phyloP scores from a whole-genome alignment of 1,140 invertebrate genomes.

The Cyclina sinensis region DNA sequence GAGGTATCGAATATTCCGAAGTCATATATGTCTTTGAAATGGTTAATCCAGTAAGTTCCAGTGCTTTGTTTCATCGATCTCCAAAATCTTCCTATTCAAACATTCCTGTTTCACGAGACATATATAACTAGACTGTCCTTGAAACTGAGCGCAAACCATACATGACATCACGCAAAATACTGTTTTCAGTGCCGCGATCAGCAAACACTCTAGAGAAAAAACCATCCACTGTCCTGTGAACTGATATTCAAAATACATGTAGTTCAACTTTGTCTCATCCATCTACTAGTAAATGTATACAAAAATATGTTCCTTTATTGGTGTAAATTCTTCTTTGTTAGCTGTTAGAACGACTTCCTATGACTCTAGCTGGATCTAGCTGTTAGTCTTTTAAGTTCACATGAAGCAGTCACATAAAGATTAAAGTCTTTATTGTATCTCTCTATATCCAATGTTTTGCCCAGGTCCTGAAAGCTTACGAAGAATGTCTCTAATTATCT shows the following conservation, averaged over 20 bases:
- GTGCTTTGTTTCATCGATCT: neutral
- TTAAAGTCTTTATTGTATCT: neutral
- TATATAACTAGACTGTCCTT: conserved; percentile 5
- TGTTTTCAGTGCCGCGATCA: neutral
- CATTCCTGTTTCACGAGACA: neutral
- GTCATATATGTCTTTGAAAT: conserved; percentile 16
- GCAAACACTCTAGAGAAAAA: neutral
- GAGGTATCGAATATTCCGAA: neutral
- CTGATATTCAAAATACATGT: neutral
- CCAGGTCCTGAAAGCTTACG: neutral
- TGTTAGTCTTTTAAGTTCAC: neutral
- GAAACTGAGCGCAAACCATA: neutral
- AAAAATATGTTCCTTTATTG: neutral
- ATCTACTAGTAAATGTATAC: neutral
- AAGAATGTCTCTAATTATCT: neutral
- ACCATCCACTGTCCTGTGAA: neutral
- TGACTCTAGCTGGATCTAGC: neutral
- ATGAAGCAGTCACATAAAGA: neutral
- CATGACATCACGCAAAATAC: neutral
- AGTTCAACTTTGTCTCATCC: too few species aligned
- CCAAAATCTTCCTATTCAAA: conserved; percentile 17
- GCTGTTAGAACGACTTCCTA: neutral
- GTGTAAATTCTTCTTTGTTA: neutral
- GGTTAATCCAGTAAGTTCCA: neutral
- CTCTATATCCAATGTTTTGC: neutral